A percentile compares a stretch with the other conserved stretches of the same genome.
Conservation (phyloP, 2,113 vertebrate species). For the Oryzias melastigma region DNA sequence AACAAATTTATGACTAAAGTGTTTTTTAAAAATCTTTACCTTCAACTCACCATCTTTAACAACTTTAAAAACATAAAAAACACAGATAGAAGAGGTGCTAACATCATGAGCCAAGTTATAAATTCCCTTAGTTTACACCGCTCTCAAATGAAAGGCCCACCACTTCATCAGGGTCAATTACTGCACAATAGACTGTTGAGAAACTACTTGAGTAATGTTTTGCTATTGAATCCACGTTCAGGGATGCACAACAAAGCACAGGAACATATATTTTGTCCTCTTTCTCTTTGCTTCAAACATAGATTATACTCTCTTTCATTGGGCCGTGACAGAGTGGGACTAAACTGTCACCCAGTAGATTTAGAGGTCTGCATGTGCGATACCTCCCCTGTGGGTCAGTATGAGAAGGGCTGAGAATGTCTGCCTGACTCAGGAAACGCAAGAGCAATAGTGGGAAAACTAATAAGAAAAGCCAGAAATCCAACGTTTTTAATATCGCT, state of each 20-base stretch:
- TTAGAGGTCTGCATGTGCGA: slow-evolving; percentile 75
- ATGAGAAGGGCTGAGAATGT: slow-evolving; percentile 62
- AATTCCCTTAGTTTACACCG: slow-evolving; percentile 63
- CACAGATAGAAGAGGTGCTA: slow-evolving; percentile 37
- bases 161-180: slow-evolving; percentile 79
- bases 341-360: slow-evolving; percentile 78
- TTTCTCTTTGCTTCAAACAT: slow-evolving; percentile 67
- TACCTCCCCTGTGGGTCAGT: slow-evolving; percentile 57
- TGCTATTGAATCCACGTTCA: slow-evolving; percentile 66
- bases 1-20: no score
- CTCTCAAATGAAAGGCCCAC: slow-evolving; percentile 71
- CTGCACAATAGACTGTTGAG: slow-evolving; percentile 71
- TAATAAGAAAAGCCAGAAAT: slow-evolving; percentile 44
- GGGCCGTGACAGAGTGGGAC: slow-evolving; percentile 74
- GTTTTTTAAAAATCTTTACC: no score
- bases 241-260: slow-evolving; percentile 72
- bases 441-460: slow-evolving; percentile 71
- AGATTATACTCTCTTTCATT: slow-evolving; percentile 76
- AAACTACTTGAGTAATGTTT: slow-evolving; percentile 65
- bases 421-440: slow-evolving; percentile 45
- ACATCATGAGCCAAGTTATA: slow-evolving; percentile 66
- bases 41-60: neutral
- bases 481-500: slow-evolving; percentile 62
- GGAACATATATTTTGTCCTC: slow-evolving; percentile 66
- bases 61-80: slow-evolving; percentile 13